Percentiles rank a stretch among this genome's conserved stretches.
phyloP scores from a whole-genome alignment of 2,888 invertebrate species.

The Zhengitettix transpicula region DNA sequence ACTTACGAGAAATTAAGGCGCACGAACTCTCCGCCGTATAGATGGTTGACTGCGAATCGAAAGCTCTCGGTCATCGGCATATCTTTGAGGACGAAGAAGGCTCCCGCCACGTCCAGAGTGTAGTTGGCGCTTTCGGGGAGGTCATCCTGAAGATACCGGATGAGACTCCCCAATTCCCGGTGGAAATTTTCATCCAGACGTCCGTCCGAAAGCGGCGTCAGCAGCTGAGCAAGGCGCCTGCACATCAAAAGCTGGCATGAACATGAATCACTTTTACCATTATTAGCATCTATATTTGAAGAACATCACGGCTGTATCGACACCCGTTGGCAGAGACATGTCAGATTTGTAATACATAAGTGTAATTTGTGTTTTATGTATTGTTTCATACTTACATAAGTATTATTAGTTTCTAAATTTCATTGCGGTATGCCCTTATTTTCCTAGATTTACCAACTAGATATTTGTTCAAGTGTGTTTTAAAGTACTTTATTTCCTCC shows the following conservation, averaged over 20 bases:
- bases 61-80: slow-evolving; percentile 18
- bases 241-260: background rate
- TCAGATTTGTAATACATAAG: too few species aligned
- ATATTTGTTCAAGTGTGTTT: too few species aligned
- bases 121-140: slow-evolving; percentile 14
- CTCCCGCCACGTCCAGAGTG: slow-evolving; percentile 20
- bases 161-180: slow-evolving; percentile 20
- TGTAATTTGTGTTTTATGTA: too few species aligned
- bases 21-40: slow-evolving; percentile 20
- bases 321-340: too few species aligned
- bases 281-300: too few species aligned
- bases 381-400: too few species aligned
- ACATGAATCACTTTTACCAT: background rate
- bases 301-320: too few species aligned
- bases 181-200: slow-evolving; percentile 17
- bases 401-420: too few species aligned
- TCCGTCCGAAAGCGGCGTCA: background rate
- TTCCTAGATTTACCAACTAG: too few species aligned
- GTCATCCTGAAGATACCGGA: slow-evolving; percentile 17
- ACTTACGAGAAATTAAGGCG: slow-evolving; percentile 19
- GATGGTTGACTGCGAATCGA: slow-evolving; percentile 14
- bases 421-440: too few species aligned
- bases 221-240: background rate
- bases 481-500: too few species aligned
- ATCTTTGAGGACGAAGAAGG: slow-evolving; percentile 19